phyloP scores from a whole-genome alignment of 2,797 vertebrate species.

The Loris lydekkerianus region DNA sequence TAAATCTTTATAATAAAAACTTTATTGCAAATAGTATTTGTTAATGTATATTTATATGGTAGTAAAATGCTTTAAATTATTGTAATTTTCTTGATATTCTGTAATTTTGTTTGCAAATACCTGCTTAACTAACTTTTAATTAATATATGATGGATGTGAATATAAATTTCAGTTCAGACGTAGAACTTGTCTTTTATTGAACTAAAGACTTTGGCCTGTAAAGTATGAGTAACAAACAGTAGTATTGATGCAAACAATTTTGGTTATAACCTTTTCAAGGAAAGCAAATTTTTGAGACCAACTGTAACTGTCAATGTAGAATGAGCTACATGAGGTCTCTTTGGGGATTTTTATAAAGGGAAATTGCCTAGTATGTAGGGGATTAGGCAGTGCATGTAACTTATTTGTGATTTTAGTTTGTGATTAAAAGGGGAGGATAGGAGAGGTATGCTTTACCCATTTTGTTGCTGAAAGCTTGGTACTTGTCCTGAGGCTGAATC shows the following conservation, averaged over 20 bases:
- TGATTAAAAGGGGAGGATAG: not conserved
- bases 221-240: conserved; percentile 23
- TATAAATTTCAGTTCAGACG: conserved; percentile 43
- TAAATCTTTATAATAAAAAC: conserved; percentile 52
- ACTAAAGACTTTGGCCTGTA: conserved; percentile 34
- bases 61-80: conserved; percentile 56
- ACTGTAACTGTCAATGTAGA: not conserved
- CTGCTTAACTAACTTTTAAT: conserved; percentile 52
- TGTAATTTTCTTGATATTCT: conserved; percentile 24
- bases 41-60: conserved; percentile 20
- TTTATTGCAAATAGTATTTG: conserved; percentile 48
- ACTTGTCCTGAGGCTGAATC: not conserved
- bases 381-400: not conserved
- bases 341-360: not conserved
- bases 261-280: conserved; percentile 10
- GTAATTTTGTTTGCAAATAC: conserved; percentile 26
- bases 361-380: not conserved
- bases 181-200: not conserved
- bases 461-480: not conserved
- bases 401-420: not conserved
- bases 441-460: not conserved
- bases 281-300: conserved; percentile 45
- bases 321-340: not conserved
- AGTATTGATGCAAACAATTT: not conserved
- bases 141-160: not conserved